Conservation (phyloP, 2,888 invertebrate species). For the Drosophila mettleri region DNA sequence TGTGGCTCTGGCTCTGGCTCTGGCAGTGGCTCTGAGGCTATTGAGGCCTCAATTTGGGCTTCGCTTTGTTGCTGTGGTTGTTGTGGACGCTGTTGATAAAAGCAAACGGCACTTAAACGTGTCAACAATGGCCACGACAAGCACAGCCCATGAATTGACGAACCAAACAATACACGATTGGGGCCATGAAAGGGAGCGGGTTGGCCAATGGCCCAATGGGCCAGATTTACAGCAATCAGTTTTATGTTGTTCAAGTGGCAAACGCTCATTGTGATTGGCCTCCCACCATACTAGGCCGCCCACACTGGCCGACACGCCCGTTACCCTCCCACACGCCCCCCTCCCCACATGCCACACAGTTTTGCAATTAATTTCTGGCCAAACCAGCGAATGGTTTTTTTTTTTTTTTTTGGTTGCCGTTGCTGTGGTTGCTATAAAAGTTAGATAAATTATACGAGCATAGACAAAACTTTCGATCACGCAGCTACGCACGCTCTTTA, state of each 20-base stretch:
- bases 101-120: constrained; percentile 80
- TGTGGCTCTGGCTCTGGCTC: constrained; percentile 2
- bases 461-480: constrained; percentile 79
- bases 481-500: constrained; percentile 71
- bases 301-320: not conserved
- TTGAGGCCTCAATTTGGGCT: constrained; percentile 23
- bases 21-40: constrained; percentile 8
- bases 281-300: not conserved
- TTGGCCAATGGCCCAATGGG: constrained; percentile 41
- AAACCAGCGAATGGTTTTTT: constrained; percentile 56
- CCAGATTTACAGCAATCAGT: constrained; percentile 80
- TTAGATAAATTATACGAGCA: constrained; percentile 77
- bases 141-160: constrained; percentile 71
- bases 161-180: constrained; percentile 58
- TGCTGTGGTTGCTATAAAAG: constrained; percentile 75
- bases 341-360: constrained; percentile 59
- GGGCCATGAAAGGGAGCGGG: constrained; percentile 18
- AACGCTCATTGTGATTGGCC: constrained; percentile 74
- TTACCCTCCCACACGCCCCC: not conserved
- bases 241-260: constrained; percentile 77
- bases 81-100: constrained; percentile 68
- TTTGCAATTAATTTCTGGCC: constrained; percentile 80
- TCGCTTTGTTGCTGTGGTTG: constrained; percentile 32
- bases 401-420: constrained; percentile 33
- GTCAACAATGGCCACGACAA: constrained; percentile 76